A percentile compares a stretch with the other conserved stretches of the same genome.
Conservation (phyloP, 2,113 vertebrate genomes). For the Chamaea fasciata region DNA sequence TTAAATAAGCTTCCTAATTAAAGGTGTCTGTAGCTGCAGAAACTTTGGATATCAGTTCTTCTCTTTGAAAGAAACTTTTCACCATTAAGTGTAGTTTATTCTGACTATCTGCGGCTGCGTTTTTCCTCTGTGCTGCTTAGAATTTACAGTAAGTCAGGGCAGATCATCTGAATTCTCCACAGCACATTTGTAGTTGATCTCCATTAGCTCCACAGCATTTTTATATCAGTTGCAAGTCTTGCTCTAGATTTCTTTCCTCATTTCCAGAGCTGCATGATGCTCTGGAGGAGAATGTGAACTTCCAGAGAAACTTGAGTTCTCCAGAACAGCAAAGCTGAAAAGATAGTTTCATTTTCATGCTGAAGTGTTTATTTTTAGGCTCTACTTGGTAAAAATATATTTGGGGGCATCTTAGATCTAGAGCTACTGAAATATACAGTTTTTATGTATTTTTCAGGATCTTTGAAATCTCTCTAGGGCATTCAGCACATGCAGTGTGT, state of each 20-base stretch:
- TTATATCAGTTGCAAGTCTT: not conserved
- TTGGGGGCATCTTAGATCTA: not conserved
- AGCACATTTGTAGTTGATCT: not conserved
- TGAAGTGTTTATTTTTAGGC: not conserved
- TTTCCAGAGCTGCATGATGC: not conserved
- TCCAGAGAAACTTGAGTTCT: not conserved
- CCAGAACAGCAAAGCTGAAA: not conserved
- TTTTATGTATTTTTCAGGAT: not conserved
- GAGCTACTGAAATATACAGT: not conserved
- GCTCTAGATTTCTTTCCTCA: not conserved
- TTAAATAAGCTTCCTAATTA: constrained; percentile 43
- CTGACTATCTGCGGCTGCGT: not conserved
- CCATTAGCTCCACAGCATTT: not conserved
- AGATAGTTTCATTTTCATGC: not conserved
- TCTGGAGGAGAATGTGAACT: not conserved
- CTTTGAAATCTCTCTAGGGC: not conserved
- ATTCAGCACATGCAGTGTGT: not conserved
- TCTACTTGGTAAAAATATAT: not conserved
- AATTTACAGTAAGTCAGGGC: not conserved
- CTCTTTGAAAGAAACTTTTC: not conserved
- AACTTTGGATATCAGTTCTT: not conserved
- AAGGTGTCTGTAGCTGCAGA: not conserved
- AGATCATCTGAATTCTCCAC: not conserved
- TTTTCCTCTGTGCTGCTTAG: not conserved
- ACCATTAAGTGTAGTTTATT: not conserved